Conservation (phyloP, 2,113 vertebrate genomes). For the Ginglymostoma cirratum region DNA sequence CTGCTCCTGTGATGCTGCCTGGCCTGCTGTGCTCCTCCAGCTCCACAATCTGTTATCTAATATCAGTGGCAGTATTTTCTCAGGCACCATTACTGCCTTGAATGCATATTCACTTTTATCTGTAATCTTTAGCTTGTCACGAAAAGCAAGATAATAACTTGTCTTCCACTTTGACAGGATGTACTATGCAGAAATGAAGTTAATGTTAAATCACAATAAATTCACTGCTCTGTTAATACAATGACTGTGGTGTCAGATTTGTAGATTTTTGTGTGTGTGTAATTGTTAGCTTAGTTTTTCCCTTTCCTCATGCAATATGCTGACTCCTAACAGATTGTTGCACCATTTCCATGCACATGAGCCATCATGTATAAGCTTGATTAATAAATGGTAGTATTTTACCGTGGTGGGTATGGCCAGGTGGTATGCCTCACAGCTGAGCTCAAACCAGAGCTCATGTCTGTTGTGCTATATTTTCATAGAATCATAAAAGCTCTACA, state of each 20-base stretch:
- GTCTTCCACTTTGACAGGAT: neutral
- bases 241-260: neutral
- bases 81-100: neutral
- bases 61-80: neutral
- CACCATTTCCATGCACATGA: neutral
- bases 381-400: neutral
- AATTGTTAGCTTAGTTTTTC: neutral
- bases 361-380: neutral
- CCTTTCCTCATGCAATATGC: neutral
- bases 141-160: neutral
- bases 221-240: neutral
- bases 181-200: neutral
- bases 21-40: too few species aligned
- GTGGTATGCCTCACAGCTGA: too few species aligned
- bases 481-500: too few species aligned
- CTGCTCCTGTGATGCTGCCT: too few species aligned
- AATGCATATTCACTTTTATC: too few species aligned
- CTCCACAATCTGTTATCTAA: too few species aligned
- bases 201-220: neutral
- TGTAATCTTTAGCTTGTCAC: neutral
- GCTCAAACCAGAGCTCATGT: too few species aligned
- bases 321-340: neutral
- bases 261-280: neutral
- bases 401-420: neutral
- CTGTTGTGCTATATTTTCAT: too few species aligned